Base-by-base conservation (phyloP, 1,140 invertebrate genomes). In the Monochamus saltuarius region DNA sequence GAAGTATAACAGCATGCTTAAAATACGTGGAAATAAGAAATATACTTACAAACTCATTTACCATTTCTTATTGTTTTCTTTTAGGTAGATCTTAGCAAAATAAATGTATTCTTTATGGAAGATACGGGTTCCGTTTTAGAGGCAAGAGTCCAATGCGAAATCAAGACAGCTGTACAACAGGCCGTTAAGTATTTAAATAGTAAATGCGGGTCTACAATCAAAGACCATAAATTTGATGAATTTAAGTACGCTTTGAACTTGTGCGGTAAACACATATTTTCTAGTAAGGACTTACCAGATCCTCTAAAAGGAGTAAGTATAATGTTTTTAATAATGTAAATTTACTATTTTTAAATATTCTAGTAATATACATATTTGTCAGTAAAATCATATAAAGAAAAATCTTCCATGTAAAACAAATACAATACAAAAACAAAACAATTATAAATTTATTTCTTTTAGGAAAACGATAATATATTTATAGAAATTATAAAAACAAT, bases 51-150 rank as follows among this genome's bases (percentile, higher is more conserved):
- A 29, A 29, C 6, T 29, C 22, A 29, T 29, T 29, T 3, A 29
- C 22, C 6, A 3, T 29, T 29, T 6, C 6, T 3, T 6, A 3
- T 29, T 29, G 22, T 29, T 29, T 29, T 29, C 38, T 77, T 77
- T 3, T 62, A 85, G 84, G 84, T 92, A 7, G 82, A 89, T 68
- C 45, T 91, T 6, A 81, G 78, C 13, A 81, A 87, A 55, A 71
- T 95, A 17, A 87, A 85, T 52, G 85, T 89, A 68, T 92, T 85
- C 73, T 92, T 89, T 64, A 86, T 93, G 83, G 85, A 90, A 67
- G 84, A 89, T 59, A 86, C 89, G 64, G 84, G 84, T 4, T 82
- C 81, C 4, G 82, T 86, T 34, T 80, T 84, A 11, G 75, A 85
- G 16, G 82, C 83, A 13, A 77, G 79, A 7, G 83, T 93, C 4